Base-by-base conservation (phyloP, 1,140 invertebrate species). In the Drosophila erecta region DNA sequence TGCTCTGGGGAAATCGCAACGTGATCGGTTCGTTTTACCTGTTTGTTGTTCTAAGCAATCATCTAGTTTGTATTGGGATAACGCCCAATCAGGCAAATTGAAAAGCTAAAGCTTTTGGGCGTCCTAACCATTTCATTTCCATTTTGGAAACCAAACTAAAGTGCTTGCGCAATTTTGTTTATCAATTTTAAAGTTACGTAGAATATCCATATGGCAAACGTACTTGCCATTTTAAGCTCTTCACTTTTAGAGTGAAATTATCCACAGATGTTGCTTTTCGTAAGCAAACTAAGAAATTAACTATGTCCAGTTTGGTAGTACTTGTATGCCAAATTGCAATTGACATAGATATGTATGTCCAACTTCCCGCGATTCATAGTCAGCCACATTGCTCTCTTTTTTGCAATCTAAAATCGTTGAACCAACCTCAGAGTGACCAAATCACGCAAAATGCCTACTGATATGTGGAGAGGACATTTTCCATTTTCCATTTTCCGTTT, bases 341-440 rank as follows among this genome's bases (percentile, higher is more conserved):
- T 30, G 30, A 8, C 8, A 8, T 8, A 3, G 3, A 30, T 30
- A 30, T 30, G 2, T 8, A 14, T 37, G 11, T 0, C 35, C 35
- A 37, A 14, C 12, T 30, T 35, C 7, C 7, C 37, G 24, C 12
- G 14, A 47, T n/a, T 37, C 7, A 22, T 15, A 35, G 24, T 24
- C 22, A n/a, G n/a, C 24, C n/a, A 14, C 10, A 49, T 30, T 6
- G 47, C 50, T 20, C 3, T 6, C 33, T 10, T 37, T 22, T 12
- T 41, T 40, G 22, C n/a, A 1, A 12, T 33, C 2, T 2, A 30
- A 20, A 55, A 12, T 24, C 46, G 30, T 15, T 60, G 12, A 60
- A 40, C 24, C 35, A 40, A n/a, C 58, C 33, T 37, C 46, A 40
- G 37, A 43, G 58, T 44, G 40, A 62, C 60, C 50, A 56, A 14